Evolutionary conservation across 2,113 vertebrate species (phyloP), one percentile per base, ranked within the genome.

Genomic region (Clarias batrachus): DNA sequence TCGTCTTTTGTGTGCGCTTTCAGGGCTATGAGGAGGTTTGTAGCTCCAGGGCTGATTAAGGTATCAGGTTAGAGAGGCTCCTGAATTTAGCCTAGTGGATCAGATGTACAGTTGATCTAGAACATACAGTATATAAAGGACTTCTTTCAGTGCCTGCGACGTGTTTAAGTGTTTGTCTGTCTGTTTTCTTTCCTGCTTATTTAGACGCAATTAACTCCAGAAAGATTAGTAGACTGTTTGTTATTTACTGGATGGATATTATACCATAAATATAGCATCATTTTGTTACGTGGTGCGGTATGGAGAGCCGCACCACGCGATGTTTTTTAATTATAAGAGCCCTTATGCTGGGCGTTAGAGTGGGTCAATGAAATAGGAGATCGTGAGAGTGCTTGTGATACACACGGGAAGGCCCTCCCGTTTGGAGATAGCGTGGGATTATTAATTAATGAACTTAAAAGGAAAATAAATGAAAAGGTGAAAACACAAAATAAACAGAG

Each of bases 11-110:
- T 65, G 30, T 74, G 33, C 65, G 0, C 23, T 87, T 85, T 71
- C 88, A 91, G 86, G 89, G 82, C 41, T 83, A 41, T 73, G 27
- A 78, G 41, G 37, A 80, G 74, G 63, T 79, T 25, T 56, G 81
- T 71, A 60, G 48, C 88, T 85, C 66, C 76, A 59, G 85, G 88
- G 60, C 70, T 68, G 68, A 85, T 81, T 17, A 52, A 60, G 60
- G 3, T 48, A 62, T 79, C 82, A 48, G 70, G 27, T 11, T 9
- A 33, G n/a, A 48, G n/a, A 25, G 12, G 21, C 33, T 25, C 54
- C 25, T 71, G 79, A 30, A 30, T 56, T 33, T 59, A 27, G 52
- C 54, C 56, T 41, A 70, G 1, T 30, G 57, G 48, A 63, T 63
- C 16, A 9, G 37, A 7, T 13, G 33, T 3, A 65, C 17, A 48